phyloP scores from a whole-genome alignment of 2,113 vertebrate species.

The Numida meleagris region DNA sequence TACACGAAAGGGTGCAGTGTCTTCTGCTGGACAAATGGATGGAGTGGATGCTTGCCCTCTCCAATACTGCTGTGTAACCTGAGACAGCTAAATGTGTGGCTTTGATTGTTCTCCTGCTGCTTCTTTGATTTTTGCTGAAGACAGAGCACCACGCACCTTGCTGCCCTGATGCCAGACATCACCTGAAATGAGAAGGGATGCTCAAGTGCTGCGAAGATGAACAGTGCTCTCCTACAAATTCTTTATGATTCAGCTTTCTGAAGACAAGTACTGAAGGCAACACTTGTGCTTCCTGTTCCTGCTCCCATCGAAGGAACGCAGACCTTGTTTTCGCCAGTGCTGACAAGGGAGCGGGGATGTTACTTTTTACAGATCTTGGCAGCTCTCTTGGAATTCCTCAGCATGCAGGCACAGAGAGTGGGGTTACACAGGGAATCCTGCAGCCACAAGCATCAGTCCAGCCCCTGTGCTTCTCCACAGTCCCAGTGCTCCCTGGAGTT shows the following conservation, averaged over 20 bases:
- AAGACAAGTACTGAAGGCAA: constrained; percentile 35
- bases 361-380: constrained; percentile 48
- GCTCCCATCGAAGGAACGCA: constrained; percentile 29
- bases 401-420: not conserved
- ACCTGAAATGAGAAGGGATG: not conserved
- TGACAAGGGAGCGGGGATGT: not conserved
- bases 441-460: constrained; percentile 4
- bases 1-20: not conserved
- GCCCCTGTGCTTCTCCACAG: not conserved
- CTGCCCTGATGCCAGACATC: not conserved
- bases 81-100: not conserved
- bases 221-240: not conserved
- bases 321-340: constrained; percentile 35
- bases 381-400: constrained; percentile 55
- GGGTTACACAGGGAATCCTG: constrained; percentile 36
- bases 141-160: not conserved
- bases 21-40: no score
- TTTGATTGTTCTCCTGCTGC: not conserved
- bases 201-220: not conserved
- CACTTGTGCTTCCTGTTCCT: constrained; percentile 25
- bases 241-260: not conserved
- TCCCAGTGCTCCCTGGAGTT: not conserved
- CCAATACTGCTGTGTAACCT: not conserved
- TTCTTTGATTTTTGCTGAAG: not conserved
- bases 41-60: not conserved